These are phyloP conservation scores for Climacteris rufus DNA, from an alignment of 2,113 vertebrate species.

Conservation along the genomic window DNA sequence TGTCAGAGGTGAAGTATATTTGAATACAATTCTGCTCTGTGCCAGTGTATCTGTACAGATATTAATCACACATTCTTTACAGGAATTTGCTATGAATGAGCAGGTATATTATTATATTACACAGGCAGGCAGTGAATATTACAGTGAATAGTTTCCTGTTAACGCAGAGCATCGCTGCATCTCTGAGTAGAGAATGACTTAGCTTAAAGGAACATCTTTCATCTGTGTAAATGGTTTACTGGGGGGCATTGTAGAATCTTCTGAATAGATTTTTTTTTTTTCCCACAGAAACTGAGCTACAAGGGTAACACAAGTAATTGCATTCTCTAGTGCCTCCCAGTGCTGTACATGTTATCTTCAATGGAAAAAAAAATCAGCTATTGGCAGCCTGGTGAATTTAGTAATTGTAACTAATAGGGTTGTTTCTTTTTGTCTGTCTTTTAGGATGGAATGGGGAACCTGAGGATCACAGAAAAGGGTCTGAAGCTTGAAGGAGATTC, in stretches of 20 bases:
- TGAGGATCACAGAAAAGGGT: slow-evolving; percentile 97
- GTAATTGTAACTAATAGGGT: slow-evolving; percentile 50
- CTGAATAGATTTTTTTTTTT: background rate
- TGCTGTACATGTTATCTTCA: slow-evolving; percentile 5
- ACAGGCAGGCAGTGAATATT: background rate
- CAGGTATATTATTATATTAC: slow-evolving; percentile 7
- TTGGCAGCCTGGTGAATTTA: slow-evolving; percentile 30
- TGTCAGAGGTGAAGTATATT: background rate
- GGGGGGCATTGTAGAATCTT: background rate
- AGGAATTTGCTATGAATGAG: slow-evolving; percentile 10
- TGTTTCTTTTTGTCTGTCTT: slow-evolving; percentile 48
- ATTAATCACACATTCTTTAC: slow-evolving; percentile 11
- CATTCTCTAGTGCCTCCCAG: slow-evolving; percentile 35
- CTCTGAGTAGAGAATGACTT: background rate
- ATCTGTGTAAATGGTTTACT: slow-evolving; percentile 14
- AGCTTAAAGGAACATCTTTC: slow-evolving; percentile 1
- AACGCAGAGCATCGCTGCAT: background rate
- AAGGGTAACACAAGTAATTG: slow-evolving; percentile 36
- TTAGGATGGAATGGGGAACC: slow-evolving; percentile 97
- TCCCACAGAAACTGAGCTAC: slow-evolving; percentile 2
- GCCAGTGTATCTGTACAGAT: background rate
- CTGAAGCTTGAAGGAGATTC: slow-evolving; percentile 96
- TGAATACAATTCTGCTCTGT: background rate
- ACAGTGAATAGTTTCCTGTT: slow-evolving; percentile 26
- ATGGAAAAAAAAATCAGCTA: background rate